Evolutionary conservation across 2,888 invertebrate species (phyloP).

Genomic region (Pantelozetes paolii): DNA sequence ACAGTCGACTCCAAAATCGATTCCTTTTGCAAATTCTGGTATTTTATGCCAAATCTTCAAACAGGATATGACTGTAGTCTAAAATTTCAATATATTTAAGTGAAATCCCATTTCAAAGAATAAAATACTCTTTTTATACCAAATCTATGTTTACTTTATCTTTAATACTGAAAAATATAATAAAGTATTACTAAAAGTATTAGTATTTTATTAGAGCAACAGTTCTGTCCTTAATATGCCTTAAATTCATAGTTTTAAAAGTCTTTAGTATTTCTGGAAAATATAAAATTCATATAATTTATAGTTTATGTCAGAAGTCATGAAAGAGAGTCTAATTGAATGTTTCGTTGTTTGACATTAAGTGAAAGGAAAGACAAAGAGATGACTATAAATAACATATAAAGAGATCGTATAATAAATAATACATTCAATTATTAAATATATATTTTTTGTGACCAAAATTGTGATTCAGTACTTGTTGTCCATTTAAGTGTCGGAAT

Average conservation of each 20-base stretch:
- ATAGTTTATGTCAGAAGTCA: not conserved
- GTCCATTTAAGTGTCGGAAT: not conserved
- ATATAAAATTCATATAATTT: not conserved
- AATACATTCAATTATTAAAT: not conserved
- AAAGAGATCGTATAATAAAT: not conserved
- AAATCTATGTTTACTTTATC: not conserved
- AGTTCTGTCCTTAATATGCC: not conserved
- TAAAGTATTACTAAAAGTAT: too few species aligned
- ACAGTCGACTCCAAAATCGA: too few species aligned
- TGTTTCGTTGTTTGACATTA: not conserved
- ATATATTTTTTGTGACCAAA: not conserved
- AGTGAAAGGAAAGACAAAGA: not conserved
- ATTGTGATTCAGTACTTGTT: constrained; percentile 9
- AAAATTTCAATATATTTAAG: not conserved
- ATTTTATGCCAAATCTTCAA: too few species aligned
- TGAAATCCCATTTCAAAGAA: not conserved
- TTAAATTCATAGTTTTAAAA: not conserved
- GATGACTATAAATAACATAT: not conserved
- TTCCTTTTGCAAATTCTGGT: too few species aligned
- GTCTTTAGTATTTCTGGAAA: not conserved
- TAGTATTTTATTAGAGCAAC: not conserved
- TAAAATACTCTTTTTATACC: not conserved
- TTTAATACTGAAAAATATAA: not conserved
- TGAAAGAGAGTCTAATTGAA: not conserved
- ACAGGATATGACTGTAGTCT: not conserved